Base-by-base conservation (phyloP, 2,888 invertebrate species). In the Agrochola litura region DNA sequence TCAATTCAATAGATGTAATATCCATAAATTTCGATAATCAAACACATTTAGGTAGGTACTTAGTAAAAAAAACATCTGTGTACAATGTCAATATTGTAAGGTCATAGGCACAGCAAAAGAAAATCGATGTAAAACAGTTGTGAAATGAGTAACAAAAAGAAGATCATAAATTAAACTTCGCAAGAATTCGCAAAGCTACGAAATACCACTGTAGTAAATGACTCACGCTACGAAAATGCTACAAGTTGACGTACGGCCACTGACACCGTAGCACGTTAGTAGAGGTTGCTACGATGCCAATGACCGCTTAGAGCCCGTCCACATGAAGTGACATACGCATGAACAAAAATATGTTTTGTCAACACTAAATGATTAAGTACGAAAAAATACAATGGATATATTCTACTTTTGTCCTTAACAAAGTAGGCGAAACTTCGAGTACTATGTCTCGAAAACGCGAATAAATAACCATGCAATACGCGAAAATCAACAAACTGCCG, bases 191-290 rank as follows among this genome's bases (percentile, higher is more conserved):
- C 86, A 43, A 73, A 69, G 73, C 84, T 68, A 81, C 84, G 65
- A 71, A 65, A 71, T 71, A 71, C 41, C 54, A 12, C 58, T 52
- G 75, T 80, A 86, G 77, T 54, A 66, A 84, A 77, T 84, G 77
- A 84, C 52, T 86, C 77, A 79, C 61, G 85, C 85, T 84, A 85
- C 76, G 76, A 85, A 71, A 78, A 78, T 60, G 77, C 85, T 85
- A 84, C 87, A 54, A 64, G 73, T 70, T 80, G 74, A 66, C 67
- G 67, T 70, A 78, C 76, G 76, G 72, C 61, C 69, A 78, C 81
- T 75, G 81, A 78, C 76, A 81, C 52, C 78, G 85, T 77, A 85
- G 81, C 76, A 75, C 49, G 71, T 69, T 76, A n/a, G 63, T 65
- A 70, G 60, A 70, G 74, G 68, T 78, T 74, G 77, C 85, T 87